Conservation (phyloP, 2,888 invertebrate genomes). For the Corythucha ciliata region DNA sequence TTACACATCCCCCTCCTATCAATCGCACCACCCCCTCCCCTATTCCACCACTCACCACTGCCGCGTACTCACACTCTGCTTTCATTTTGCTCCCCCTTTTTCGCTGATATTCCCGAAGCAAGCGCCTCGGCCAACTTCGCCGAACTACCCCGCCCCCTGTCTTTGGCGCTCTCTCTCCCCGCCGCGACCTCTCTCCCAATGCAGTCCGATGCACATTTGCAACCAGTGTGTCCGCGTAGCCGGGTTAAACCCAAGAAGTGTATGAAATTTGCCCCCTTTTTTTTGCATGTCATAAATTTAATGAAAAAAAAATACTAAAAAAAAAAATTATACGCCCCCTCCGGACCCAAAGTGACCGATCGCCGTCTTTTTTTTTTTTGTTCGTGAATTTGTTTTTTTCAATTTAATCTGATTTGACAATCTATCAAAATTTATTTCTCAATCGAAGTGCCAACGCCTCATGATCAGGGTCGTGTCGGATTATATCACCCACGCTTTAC, state of each 20-base stretch:
- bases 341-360: background rate
- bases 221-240: slow-evolving; percentile 28
- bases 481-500: slow-evolving; percentile 20
- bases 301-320: background rate
- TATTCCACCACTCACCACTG: background rate
- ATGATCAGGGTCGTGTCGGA: slow-evolving; percentile 23
- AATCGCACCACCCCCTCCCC: slow-evolving; percentile 17
- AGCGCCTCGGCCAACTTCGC: too few species aligned
- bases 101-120: background rate
- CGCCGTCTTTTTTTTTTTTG: slow-evolving; percentile 15
- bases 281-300: background rate
- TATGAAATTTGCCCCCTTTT: too few species aligned
- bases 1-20: background rate
- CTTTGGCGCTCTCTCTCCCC: slow-evolving; percentile 1
- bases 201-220: slow-evolving; percentile 32
- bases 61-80: too few species aligned
- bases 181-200: slow-evolving; percentile 19
- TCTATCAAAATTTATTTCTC: too few species aligned
- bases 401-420: too few species aligned
- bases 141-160: slow-evolving; percentile 7
- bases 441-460: too few species aligned
- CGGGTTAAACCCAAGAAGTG: slow-evolving; percentile 15
- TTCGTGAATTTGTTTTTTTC: slow-evolving; percentile 11
- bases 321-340: background rate
- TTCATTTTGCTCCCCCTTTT: slow-evolving; percentile 7